Percentiles rank a stretch among this genome's conserved stretches.
Evolutionary conservation across 2,888 invertebrate species (phyloP).

Genomic region (Pandemis heparana): DNA sequence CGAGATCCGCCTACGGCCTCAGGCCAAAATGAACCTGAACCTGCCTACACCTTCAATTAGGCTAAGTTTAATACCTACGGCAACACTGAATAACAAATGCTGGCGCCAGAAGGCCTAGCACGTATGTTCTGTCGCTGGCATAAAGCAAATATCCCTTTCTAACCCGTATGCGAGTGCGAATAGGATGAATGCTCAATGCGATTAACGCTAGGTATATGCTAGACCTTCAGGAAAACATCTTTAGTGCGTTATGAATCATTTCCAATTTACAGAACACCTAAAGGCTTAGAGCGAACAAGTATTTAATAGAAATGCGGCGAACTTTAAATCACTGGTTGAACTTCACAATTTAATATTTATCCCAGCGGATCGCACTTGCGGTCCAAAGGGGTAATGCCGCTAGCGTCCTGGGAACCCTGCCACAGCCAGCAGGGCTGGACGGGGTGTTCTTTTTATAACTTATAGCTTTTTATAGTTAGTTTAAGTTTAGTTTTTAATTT

Average conservation of each 20-base stretch:
- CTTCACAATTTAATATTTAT: background rate
- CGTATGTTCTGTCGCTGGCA: background rate
- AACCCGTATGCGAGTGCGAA: background rate
- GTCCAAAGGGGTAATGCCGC: no score
- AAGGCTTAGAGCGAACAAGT: background rate
- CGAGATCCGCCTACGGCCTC: constrained; percentile 61
- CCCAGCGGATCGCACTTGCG: no score
- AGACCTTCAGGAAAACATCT: constrained; percentile 26
- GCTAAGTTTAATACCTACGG: constrained; percentile 45
- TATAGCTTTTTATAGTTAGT: no score
- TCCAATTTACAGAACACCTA: constrained; percentile 17
- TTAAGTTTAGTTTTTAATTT: no score
- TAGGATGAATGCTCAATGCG: background rate
- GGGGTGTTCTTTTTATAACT: no score
- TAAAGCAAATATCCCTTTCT: background rate
- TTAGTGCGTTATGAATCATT: constrained; percentile 18
- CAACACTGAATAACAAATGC: constrained; percentile 46
- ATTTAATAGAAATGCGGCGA: background rate
- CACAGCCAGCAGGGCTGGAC: no score
- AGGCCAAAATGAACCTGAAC: constrained; percentile 66
- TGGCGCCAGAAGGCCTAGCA: constrained; percentile 41
- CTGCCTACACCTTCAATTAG: constrained; percentile 75
- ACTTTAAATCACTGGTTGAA: background rate
- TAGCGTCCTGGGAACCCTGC: no score
- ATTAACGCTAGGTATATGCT: background rate